Base-by-base conservation (phyloP, 2,888 invertebrate species). In the Branchipolynoe longqiensis region DNA sequence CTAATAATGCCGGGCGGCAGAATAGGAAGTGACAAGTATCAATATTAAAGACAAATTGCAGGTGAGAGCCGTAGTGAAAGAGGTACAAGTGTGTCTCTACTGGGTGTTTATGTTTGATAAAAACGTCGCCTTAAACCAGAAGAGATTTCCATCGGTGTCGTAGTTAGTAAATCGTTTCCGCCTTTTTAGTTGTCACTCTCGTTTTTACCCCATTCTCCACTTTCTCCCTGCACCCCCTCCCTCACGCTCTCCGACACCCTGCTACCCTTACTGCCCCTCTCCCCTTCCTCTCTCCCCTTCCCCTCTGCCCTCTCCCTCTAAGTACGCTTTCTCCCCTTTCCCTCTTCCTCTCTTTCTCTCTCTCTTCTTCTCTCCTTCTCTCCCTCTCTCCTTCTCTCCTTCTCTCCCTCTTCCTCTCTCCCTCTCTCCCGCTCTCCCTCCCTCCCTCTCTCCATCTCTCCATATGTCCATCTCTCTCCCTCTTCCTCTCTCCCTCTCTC, bases 211-310 rank as follows among this genome's bases (percentile, higher is more conserved):
- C n/a, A n/a, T n/a, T n/a, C n/a, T n/a, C n/a, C n/a, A n/a, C n/a
- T n/a, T n/a, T n/a, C n/a, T n/a, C n/a, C n/a, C n/a, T n/a, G n/a
- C n/a, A n/a, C n/a, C n/a, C n/a, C n/a, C n/a, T n/a, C n/a, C n/a
- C n/a, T n/a, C 54, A 14, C 18, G 12, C 54, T 54, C 54, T 54
- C 54, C 54, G 14, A 14, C 54, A 12, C 54, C 18, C 54, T 54
- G 54, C 18, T 54, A 14, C 54, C 18, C 54, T 54, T 18, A 14
- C 14, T 54, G 14, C 85, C 69, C 64, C 85, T 59, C 74, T 56
- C 85, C 85, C 82, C 82, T 86, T 78, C 78, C 78, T 58, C 83
- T 83, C 69, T 88, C 83, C 59, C 48, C 86, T 84, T 86, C 85
- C 86, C 64, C 85, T 74, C 64, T 83, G 64, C 58, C 82, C 86